Conservation (phyloP, 2,797 vertebrate species). For the Enteromius fasciolatus region DNA sequence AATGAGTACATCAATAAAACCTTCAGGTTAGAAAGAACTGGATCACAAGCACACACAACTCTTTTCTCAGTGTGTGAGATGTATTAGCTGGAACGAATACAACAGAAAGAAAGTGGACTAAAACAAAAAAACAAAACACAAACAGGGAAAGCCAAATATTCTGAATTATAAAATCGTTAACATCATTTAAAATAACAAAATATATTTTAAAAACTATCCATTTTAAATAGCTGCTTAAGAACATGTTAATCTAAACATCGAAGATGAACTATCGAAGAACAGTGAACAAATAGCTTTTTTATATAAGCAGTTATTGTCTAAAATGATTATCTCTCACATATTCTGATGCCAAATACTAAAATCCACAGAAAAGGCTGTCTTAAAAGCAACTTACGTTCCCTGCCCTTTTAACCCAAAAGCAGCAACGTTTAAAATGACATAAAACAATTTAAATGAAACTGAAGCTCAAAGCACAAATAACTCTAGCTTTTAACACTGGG, state of each 20-base stretch:
- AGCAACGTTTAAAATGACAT: neutral
- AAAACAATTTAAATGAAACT: slow-evolving; percentile 10
- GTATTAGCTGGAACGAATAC: neutral
- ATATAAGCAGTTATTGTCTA: neutral
- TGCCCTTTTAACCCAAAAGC: neutral
- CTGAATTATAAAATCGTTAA: neutral
- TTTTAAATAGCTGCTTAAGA: neutral
- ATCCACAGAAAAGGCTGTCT: neutral
- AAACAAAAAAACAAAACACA: neutral
- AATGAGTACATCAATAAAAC: slow-evolving; percentile 26
- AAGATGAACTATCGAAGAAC: neutral
- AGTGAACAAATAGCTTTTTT: neutral
- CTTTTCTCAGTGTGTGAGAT: neutral
- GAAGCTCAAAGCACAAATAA: neutral
- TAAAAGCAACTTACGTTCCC: neutral
- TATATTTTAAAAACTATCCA: neutral
- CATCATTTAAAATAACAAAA: neutral
- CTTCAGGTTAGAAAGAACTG: slow-evolving; percentile 3
- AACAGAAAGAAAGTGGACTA: neutral
- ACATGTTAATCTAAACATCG: neutral
- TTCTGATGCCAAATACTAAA: slow-evolving; percentile 4
- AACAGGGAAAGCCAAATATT: neutral
- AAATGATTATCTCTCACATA: neutral
- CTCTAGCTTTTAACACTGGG: slow-evolving; percentile 10
- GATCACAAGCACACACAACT: slow-evolving; percentile 1